Conservation (phyloP, 2,113 vertebrate species). For the Phaethornis superciliosus region DNA sequence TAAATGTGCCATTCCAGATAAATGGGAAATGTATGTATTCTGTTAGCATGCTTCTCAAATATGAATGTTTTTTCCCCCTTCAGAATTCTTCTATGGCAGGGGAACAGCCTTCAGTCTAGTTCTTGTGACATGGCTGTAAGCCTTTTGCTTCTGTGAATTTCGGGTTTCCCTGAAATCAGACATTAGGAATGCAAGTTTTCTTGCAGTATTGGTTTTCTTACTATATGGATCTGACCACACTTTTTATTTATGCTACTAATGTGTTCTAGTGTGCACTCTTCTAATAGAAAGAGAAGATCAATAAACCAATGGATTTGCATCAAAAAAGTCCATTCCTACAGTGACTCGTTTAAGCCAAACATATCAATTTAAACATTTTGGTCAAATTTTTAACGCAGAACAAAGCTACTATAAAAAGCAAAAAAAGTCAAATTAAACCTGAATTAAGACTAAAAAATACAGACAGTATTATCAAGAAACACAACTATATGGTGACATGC, state of each 20-base stretch:
- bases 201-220: fast-evolving
- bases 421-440: background rate
- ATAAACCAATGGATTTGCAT: background rate
- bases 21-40: slow-evolving; percentile 10
- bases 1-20: slow-evolving; percentile 44
- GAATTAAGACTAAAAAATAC: background rate
- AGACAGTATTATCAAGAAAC: background rate
- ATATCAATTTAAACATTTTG: background rate
- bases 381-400: background rate
- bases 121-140: background rate
- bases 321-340: background rate
- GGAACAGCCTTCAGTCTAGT: background rate
- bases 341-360: background rate
- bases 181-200: background rate
- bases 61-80: background rate
- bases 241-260: background rate
- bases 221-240: background rate
- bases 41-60: background rate
- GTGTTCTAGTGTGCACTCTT: background rate
- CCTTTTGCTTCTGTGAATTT: background rate
- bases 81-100: background rate
- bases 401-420: background rate
- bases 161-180: background rate
- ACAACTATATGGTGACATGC: background rate
- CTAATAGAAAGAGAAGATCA: background rate